phyloP scores from a whole-genome alignment of 2,888 invertebrate genomes.

The Eubasilissa splendida region DNA sequence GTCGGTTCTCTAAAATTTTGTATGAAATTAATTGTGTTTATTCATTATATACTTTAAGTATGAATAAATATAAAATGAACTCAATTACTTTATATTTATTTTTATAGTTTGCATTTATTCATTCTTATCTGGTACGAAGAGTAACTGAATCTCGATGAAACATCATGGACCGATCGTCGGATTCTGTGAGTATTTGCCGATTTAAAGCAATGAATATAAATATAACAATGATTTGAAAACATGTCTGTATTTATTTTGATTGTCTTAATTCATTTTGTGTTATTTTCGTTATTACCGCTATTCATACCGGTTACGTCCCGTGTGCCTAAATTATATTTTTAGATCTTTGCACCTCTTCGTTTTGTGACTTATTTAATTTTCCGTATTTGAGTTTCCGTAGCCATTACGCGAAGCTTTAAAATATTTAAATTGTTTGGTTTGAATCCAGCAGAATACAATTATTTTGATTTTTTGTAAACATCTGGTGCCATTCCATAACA shows the following conservation, averaged over 20 bases:
- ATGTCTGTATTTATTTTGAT: no score
- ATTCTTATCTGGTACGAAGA: not conserved
- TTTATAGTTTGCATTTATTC: not conserved
- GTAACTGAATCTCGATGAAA: not conserved
- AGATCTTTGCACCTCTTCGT: conserved; percentile 8
- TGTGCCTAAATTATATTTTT: conserved; percentile 47
- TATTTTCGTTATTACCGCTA: not conserved
- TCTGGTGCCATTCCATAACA: no score
- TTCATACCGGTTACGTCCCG: conserved; percentile 22
- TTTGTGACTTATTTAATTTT: not conserved
- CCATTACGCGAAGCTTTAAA: no score
- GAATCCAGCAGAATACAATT: no score
- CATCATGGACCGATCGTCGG: not conserved
- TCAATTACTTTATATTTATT: not conserved
- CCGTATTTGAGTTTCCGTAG: not conserved
- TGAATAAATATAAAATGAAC: not conserved
- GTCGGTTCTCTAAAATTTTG: not conserved
- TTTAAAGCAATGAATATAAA: not conserved
- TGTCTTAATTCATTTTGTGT: not conserved
- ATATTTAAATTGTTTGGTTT: no score
- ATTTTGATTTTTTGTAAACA: no score
- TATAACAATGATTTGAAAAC: no score
- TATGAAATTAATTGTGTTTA: conserved; percentile 1
- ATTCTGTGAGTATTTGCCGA: conserved; percentile 19
- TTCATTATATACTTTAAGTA: not conserved